Percentiles rank a stretch among this genome's conserved stretches.
These are phyloP conservation scores for Lutraria lutraria DNA, from an alignment of 2,888 invertebrate genomes.

Conservation along the genomic window DNA sequence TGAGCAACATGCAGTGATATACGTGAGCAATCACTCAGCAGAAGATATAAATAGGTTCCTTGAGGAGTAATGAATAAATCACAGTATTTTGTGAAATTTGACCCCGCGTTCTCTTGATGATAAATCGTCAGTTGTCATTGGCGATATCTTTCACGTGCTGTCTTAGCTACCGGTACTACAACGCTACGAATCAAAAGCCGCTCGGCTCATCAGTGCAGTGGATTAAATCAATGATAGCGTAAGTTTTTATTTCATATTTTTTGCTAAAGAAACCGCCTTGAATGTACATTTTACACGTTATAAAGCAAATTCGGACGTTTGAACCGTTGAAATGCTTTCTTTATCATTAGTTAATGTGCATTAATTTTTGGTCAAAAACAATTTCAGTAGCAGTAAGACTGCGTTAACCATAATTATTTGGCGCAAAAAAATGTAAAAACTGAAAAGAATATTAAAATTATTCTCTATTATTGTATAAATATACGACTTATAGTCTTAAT, in stretches of 20 bases:
- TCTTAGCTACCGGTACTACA: slow-evolving; percentile 14
- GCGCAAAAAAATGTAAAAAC: too few relatives aligned
- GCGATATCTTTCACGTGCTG: slow-evolving; percentile 13
- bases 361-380: background rate
- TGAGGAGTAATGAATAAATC: background rate
- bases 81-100: slow-evolving; percentile 40
- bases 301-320: background rate
- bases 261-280: background rate
- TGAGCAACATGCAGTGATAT: background rate
- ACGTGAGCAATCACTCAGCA: background rate
- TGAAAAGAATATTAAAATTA: too few relatives aligned
- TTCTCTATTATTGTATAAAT: too few relatives aligned
- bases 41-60: background rate
- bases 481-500: too few relatives aligned
- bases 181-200: slow-evolving; percentile 18
- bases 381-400: background rate
- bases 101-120: slow-evolving; percentile 41
- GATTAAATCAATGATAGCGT: slow-evolving; percentile 18
- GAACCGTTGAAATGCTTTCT: background rate
- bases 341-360: background rate
- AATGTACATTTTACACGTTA: background rate
- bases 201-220: slow-evolving; percentile 44
- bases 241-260: slow-evolving; percentile 13
- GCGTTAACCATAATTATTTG: too few relatives aligned
- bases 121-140: slow-evolving; percentile 49